Percentiles rank a stretch among this genome's conserved stretches.
Evolutionary conservation across 2,888 invertebrate genomes (phyloP).

Genomic region (Eristalis arbustorum): DNA sequence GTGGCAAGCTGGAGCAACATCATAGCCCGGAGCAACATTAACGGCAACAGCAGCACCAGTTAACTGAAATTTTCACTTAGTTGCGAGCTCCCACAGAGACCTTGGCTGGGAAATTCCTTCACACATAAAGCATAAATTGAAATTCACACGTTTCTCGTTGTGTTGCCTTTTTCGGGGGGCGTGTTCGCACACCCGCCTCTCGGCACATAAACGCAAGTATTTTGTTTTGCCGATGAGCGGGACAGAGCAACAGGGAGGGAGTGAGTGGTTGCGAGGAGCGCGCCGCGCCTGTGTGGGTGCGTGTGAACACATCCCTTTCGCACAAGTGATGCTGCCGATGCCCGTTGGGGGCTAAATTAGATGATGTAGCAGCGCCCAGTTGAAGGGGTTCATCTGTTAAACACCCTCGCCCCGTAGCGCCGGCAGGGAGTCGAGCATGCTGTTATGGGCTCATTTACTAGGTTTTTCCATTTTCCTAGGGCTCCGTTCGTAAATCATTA

Average conservation of each 20-base stretch:
- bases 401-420: not conserved
- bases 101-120: constrained; percentile 31
- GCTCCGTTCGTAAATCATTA: constrained; percentile 59
- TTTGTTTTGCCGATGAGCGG: constrained; percentile 12
- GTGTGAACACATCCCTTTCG: constrained; percentile 43
- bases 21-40: constrained; percentile 9
- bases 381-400: constrained; percentile 29
- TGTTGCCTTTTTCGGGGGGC: constrained; percentile 5
- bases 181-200: not conserved
- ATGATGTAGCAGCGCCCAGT: constrained; percentile 20
- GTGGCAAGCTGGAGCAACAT: constrained; percentile 11
- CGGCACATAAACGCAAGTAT: constrained; percentile 53
- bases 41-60: constrained; percentile 41
- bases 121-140: constrained; percentile 59
- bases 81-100: constrained; percentile 25
- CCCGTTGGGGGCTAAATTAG: constrained; percentile 45
- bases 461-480: constrained; percentile 49
- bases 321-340: constrained; percentile 1
- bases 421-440: not conserved
- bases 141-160: constrained; percentile 37
- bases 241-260: not conserved
- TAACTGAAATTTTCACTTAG: constrained; percentile 64
- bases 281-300: constrained; percentile 14
- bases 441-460: constrained; percentile 43
- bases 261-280: constrained; percentile 8